These are phyloP conservation scores for Amphipoea oculea DNA, from an alignment of 2,888 invertebrate genomes.

Conservation along the genomic window DNA sequence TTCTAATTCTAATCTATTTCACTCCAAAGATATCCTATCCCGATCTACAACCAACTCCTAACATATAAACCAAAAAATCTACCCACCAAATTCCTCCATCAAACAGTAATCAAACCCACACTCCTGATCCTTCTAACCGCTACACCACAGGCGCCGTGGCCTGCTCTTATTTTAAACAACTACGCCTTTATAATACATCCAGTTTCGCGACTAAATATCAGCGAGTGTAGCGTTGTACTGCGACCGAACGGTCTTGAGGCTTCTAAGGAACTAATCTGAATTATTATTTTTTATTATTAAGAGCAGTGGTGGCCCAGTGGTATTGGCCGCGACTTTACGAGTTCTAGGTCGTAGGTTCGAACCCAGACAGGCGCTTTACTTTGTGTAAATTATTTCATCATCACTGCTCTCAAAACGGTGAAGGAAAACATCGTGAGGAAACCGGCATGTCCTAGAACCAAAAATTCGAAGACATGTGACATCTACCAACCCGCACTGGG, in stretches of 20 bases:
- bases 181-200: constrained; percentile 90
- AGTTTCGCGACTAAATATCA: constrained; percentile 91
- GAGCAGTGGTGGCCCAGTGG: too few relatives aligned
- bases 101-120: constrained; percentile 78
- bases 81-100: background rate
- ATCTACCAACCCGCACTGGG: too few relatives aligned
- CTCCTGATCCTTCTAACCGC: constrained; percentile 45
- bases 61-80: background rate
- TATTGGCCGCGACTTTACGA: too few relatives aligned
- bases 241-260: constrained; percentile 74
- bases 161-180: constrained; percentile 90
- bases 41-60: background rate
- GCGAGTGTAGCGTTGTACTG: constrained; percentile 86
- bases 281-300: constrained; percentile 11
- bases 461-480: too few relatives aligned
- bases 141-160: constrained; percentile 72
- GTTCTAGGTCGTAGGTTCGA: too few relatives aligned
- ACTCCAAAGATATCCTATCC: background rate
- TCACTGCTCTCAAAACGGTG: too few relatives aligned
- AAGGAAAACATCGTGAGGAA: too few relatives aligned
- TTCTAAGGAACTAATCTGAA: constrained; percentile 69
- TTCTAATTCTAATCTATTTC: rapidly evolving
- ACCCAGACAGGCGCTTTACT: too few relatives aligned
- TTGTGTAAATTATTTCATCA: too few relatives aligned
- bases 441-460: too few relatives aligned